phyloP scores from a whole-genome alignment of 2,797 vertebrate species.

The Mormyrus hasselquistii region DNA sequence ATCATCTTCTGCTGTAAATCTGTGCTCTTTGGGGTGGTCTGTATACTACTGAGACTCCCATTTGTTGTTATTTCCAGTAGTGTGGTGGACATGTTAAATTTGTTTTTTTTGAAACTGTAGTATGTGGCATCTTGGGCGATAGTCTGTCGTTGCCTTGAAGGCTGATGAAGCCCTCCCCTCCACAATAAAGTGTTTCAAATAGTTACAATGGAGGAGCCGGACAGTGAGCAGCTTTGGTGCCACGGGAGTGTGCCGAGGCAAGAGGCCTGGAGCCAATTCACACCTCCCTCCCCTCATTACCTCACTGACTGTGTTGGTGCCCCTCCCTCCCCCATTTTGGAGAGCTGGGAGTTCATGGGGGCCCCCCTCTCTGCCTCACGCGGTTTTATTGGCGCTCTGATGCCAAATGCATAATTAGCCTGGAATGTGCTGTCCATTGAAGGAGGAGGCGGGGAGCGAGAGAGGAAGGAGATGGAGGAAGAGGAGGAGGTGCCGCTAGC shows the following conservation, averaged over 20 bases:
- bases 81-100: neutral
- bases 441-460: conserved; percentile 18
- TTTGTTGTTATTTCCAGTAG: neutral
- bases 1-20: neutral
- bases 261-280: conserved; percentile 32
- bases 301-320: conserved; percentile 19
- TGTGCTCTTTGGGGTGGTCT: neutral
- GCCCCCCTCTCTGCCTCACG: conserved; percentile 27
- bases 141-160: neutral
- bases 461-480: neutral
- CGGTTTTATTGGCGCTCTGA: conserved; percentile 44
- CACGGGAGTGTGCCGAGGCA: conserved; percentile 21
- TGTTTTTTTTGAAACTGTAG: neutral
- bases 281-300: conserved; percentile 27
- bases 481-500: neutral
- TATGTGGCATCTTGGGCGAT: neutral
- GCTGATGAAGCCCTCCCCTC: neutral
- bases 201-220: neutral
- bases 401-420: conserved; percentile 51
- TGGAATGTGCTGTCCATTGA: conserved; percentile 43
- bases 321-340: conserved; percentile 25
- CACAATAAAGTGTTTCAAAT: neutral
- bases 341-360: conserved; percentile 38
- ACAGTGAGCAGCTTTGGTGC: neutral
- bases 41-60: neutral